phyloP scores from a whole-genome alignment of 2,113 vertebrate species.

The Percopsis transmontana region DNA sequence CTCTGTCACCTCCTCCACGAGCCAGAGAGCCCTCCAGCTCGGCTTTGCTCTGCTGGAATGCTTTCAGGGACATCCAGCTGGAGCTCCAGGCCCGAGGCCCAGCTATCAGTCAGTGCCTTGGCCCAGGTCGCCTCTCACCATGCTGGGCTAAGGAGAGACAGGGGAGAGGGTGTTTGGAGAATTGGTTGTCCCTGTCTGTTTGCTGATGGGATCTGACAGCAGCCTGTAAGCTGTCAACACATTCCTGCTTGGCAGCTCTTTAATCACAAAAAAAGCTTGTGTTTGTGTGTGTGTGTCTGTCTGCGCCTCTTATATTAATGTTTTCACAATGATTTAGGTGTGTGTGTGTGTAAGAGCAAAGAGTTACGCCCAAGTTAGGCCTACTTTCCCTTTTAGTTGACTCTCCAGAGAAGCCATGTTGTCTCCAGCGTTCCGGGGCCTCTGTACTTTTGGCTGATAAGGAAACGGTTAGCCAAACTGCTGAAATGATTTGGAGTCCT shows the following conservation, averaged over 20 bases:
- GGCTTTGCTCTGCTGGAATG: constrained; percentile 38
- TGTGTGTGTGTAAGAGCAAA: constrained; percentile 3
- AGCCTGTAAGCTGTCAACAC: constrained; percentile 51
- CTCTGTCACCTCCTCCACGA: constrained; percentile 32
- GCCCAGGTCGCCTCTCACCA: constrained; percentile 32
- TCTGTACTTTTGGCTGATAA: too few relatives aligned
- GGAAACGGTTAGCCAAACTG: too few relatives aligned
- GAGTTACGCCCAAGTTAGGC: too few relatives aligned
- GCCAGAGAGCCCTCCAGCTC: constrained; percentile 32
- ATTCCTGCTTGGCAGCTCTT: constrained; percentile 51
- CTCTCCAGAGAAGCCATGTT: too few relatives aligned
- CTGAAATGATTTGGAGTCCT: too few relatives aligned
- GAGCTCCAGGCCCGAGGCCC: constrained; percentile 41
- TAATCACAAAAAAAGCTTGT: constrained; percentile 42
- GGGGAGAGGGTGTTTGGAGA: constrained; percentile 28
- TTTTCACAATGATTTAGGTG: constrained; percentile 7
- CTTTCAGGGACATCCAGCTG: constrained; percentile 51
- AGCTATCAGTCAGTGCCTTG: constrained; percentile 49
- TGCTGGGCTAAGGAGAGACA: constrained; percentile 25
- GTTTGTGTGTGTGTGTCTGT: constrained; percentile 1
- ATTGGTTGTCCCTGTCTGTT: constrained; percentile 34
- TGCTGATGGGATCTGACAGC: constrained; percentile 51
- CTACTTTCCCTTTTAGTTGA: too few relatives aligned
- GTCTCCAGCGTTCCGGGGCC: too few relatives aligned
- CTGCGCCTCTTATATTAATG: background rate